Evolutionary conservation across 2,888 invertebrate genomes (phyloP).

Genomic region (Epinotia nisella): DNA sequence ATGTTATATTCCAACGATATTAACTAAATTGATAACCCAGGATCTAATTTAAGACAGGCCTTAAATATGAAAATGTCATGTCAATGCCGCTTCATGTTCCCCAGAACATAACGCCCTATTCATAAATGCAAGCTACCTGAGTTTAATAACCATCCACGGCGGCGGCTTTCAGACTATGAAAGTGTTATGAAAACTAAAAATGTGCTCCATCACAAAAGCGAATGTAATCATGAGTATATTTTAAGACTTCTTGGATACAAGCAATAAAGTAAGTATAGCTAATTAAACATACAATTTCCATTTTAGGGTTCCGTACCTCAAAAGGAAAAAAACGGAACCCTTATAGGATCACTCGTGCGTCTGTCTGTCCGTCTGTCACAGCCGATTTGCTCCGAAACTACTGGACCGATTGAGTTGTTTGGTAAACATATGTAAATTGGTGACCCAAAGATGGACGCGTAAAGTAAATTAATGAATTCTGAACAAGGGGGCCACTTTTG

Average conservation of each 20-base stretch:
- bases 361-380: no score
- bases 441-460: no score
- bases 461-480: no score
- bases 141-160: not conserved
- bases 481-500: no score
- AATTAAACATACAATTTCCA: no score
- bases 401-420: no score
- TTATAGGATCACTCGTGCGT: no score
- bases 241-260: no score
- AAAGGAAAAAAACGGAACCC: no score
- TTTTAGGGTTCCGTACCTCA: no score
- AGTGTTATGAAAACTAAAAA: not conserved
- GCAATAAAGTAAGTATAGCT: not conserved
- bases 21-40: not conserved
- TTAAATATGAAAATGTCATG: slow-evolving; percentile 52
- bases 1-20: not conserved
- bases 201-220: not conserved
- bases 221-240: not conserved
- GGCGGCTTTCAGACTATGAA: not conserved
- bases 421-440: no score
- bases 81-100: slow-evolving; percentile 76
- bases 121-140: slow-evolving; percentile 72
- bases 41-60: not conserved
- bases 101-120: slow-evolving; percentile 68
- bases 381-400: no score